phyloP scores from a whole-genome alignment of 2,888 invertebrate species.

The Tenthredo mesomela region DNA sequence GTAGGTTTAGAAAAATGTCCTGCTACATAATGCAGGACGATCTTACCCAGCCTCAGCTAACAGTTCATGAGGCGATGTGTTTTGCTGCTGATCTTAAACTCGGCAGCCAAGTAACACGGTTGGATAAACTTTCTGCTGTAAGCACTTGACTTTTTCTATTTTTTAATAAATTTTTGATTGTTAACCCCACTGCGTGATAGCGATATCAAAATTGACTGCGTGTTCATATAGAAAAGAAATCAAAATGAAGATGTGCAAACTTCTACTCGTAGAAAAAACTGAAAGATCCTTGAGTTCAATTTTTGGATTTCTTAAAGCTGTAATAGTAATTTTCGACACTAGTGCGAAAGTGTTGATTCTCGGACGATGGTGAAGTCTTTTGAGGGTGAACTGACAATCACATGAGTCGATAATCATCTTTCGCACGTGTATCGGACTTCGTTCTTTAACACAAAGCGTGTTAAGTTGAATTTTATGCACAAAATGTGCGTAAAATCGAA shows the following conservation, averaged over 20 bases:
- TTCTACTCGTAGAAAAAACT: neutral
- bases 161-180: neutral
- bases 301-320: neutral
- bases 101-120: constrained; percentile 81
- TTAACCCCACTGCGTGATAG: neutral
- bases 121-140: constrained; percentile 87
- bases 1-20: constrained; percentile 91
- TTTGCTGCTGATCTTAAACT: constrained; percentile 95
- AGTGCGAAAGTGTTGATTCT: too few species aligned
- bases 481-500: too few species aligned
- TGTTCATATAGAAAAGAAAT: neutral
- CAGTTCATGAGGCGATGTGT: constrained; percentile 92
- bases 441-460: too few species aligned
- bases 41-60: constrained; percentile 90
- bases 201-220: neutral
- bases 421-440: too few species aligned
- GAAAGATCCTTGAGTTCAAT: neutral
- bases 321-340: neutral
- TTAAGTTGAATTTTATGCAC: too few species aligned
- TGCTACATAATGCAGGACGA: constrained; percentile 98
- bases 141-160: constrained; percentile 71
- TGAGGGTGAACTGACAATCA: too few species aligned
- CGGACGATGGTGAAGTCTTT: too few species aligned
- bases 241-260: neutral
- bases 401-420: too few species aligned